Evolutionary conservation across 2,113 vertebrate species (phyloP).

Genomic region (Dendrocopos noguchii): DNA sequence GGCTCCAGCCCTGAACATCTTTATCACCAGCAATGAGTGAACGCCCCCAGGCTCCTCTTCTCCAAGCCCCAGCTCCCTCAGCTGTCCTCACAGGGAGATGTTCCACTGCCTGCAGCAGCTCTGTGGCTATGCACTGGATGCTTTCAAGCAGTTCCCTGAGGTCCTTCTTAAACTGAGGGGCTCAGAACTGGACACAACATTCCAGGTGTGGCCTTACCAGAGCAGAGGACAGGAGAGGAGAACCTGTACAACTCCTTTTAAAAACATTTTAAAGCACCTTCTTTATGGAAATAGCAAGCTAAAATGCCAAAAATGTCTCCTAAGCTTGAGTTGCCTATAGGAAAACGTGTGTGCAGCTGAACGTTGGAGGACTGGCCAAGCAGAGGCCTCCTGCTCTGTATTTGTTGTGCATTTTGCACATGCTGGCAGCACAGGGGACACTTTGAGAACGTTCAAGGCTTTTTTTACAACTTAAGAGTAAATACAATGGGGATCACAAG

Average conservation of each 20-base stretch:
- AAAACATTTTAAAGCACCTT: not conserved
- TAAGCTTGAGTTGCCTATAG: not conserved
- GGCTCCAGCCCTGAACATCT: no score
- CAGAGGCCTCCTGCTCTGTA: not conserved
- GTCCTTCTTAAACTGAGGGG: no score
- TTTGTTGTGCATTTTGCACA: not conserved
- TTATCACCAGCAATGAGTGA: no score
- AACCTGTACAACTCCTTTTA: not conserved
- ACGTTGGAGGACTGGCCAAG: not conserved
- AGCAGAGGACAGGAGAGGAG: no score
- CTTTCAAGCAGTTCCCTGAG: no score
- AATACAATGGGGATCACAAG: not conserved
- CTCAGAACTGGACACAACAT: no score
- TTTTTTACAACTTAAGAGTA: not conserved
- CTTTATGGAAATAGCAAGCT: not conserved
- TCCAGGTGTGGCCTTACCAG: no score
- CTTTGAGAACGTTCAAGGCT: not conserved
- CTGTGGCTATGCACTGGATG: no score
- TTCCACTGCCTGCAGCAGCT: no score
- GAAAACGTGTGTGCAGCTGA: not conserved
- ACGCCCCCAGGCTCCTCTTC: no score
- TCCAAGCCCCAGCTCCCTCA: no score
- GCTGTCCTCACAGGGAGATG: no score
- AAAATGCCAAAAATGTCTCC: not conserved
- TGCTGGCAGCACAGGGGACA: not conserved